Evolutionary conservation across 1,140 invertebrate genomes (phyloP), one percentile per base, ranked within the genome.

Genomic region (Neomicropteryx cornuta): DNA sequence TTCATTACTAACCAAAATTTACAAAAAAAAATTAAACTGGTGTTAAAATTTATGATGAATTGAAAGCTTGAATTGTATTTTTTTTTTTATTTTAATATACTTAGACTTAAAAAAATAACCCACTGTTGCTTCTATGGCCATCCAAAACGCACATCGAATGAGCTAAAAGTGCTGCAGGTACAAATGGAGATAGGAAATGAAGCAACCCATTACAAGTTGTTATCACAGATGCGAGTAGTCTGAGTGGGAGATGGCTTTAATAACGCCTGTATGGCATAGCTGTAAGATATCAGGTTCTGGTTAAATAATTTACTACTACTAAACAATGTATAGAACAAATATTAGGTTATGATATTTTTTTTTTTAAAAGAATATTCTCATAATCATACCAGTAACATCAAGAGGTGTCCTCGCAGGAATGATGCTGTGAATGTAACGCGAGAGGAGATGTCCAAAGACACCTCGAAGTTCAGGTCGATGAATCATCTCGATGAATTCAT

Each of bases 401-500:
- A 66, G 54, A 45, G 66, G 44, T 39, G 55, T 43, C 48, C 66
- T 35, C 20, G 57, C 41, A 32, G 70, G 60, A 49, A 76, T 42
- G 63, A 77, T 54, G 47, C 54, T 63, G 58, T 58, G 70, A 51
- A 68, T 66, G 69, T 64, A 70, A 64, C 55, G 53, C 48, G 57
- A 66, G 44, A 73, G 64, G 61, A 62, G 62, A 44, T 74, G 62
- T 33, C 73, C 70, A 55, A 76, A 76, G 34, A 74, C 55, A 41
- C 71, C 60, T 52, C 73, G 66, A 49, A 75, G 68, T 45, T 77
- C 73, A 36, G 79, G 69, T 41, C 68, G 62, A 53, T 74, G 65
- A 48, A 87, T 82, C 80, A 91, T 82, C 8, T 70, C 61, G 27
- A 86, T 73, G 53, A 90, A 91, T 66, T 91, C 87, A 18, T 76